These are phyloP conservation scores for Gadopsis marmoratus DNA, from an alignment of 2,797 vertebrate species.

Conservation along the genomic window DNA sequence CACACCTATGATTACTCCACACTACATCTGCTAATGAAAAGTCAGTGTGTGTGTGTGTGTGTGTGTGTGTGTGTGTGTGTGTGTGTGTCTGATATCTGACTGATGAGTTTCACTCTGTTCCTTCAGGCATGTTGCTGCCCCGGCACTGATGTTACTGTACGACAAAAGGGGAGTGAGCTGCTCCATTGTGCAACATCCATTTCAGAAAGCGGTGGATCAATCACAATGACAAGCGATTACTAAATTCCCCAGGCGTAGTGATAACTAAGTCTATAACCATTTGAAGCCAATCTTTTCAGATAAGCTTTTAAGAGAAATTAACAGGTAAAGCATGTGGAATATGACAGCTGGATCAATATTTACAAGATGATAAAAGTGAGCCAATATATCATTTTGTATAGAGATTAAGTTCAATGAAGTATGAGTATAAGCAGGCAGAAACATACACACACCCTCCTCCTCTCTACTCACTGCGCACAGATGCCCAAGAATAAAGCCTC, in stretches of 20 bases:
- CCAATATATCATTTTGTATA: background rate
- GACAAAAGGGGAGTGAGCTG: background rate
- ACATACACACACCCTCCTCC: background rate
- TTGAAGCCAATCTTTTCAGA: background rate
- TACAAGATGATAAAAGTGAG: slow-evolving; percentile 14
- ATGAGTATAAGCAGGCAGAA: background rate
- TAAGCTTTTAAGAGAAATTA: slow-evolving; percentile 14
- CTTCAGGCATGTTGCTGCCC: slow-evolving; percentile 19
- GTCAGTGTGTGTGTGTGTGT: background rate
- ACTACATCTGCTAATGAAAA: slow-evolving; percentile 22
- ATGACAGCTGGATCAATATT: background rate
- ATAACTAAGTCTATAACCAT: slow-evolving; percentile 14
- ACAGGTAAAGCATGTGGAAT: slow-evolving; percentile 14
- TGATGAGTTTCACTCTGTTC: slow-evolving; percentile 31
- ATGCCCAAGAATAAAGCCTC: slow-evolving; percentile 1
- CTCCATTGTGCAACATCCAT: slow-evolving; percentile 12
- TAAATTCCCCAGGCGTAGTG: background rate
- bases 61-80: background rate
- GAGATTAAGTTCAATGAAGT: slow-evolving; percentile 2
- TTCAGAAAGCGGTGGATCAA: slow-evolving; percentile 35
- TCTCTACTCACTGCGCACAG: slow-evolving; percentile 18
- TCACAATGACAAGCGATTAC: slow-evolving; percentile 19
- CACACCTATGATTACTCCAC: slow-evolving; percentile 3
- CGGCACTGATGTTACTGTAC: slow-evolving; percentile 1
- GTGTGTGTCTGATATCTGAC: slow-evolving; percentile 1